Evolutionary conservation across 2,888 invertebrate genomes (phyloP).

Genomic region (Eristalis intricaria): DNA sequence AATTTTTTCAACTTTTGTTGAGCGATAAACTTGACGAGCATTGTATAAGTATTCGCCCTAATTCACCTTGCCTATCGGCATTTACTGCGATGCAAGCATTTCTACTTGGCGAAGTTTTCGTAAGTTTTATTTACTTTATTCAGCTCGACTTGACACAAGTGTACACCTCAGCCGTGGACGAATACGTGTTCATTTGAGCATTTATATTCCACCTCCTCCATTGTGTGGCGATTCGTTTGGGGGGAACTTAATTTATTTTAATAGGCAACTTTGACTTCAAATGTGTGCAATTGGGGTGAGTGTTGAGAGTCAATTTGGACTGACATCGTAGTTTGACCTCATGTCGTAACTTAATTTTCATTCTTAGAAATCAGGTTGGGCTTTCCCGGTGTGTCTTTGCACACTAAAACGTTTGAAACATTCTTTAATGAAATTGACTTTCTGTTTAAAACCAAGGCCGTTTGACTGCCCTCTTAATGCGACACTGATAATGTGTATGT

Average conservation of each 20-base stretch:
- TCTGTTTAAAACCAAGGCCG: too few relatives aligned
- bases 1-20: neutral
- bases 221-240: neutral
- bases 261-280: slow-evolving; percentile 35
- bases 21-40: slow-evolving; percentile 16
- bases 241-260: slow-evolving; percentile 40
- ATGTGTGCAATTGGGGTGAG: slow-evolving; percentile 43
- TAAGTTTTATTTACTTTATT: neutral
- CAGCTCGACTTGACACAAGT: neutral
- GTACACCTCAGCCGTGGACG: neutral
- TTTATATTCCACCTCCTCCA: slow-evolving; percentile 15
- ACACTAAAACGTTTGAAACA: neutral
- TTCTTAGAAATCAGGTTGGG: neutral
- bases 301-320: slow-evolving; percentile 34
- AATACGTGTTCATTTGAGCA: slow-evolving; percentile 7
- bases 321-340: slow-evolving; percentile 11
- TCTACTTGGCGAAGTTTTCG: slow-evolving; percentile 2
- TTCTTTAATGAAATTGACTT: too few relatives aligned
- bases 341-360: slow-evolving; percentile 9
- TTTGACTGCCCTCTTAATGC: neutral
- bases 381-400: neutral
- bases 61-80: neutral
- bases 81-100: slow-evolving; percentile 9
- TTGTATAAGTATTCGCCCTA: neutral
- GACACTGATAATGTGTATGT: neutral